A percentile compares a stretch with the other conserved stretches of the same genome.
phyloP scores from a whole-genome alignment of 2,797 vertebrate species.

The Hemitrygon akajei region DNA sequence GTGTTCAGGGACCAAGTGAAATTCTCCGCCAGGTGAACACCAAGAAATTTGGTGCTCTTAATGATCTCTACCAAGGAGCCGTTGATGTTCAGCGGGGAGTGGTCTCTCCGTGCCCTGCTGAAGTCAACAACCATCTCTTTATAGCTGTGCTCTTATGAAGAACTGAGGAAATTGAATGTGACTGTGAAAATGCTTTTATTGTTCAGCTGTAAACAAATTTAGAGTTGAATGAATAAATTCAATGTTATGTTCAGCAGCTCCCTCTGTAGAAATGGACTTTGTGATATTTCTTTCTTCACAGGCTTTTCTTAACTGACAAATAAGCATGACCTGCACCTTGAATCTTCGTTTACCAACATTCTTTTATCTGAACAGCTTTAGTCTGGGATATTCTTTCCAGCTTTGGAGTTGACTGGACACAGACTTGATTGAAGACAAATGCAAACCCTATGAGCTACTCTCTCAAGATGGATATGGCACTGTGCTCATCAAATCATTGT shows the following conservation, averaged over 20 bases:
- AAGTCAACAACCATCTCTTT: too few species aligned
- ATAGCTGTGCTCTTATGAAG: too few species aligned
- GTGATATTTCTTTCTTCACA: neutral
- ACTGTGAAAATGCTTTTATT: too few species aligned
- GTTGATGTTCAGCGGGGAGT: too few species aligned
- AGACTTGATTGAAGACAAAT: neutral
- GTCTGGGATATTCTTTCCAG: neutral
- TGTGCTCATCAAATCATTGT: neutral
- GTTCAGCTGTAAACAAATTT: too few species aligned
- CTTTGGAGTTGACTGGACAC: neutral
- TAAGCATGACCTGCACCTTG: neutral
- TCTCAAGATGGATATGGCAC: neutral
- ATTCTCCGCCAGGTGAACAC: too few species aligned
- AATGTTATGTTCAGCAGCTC: neutral
- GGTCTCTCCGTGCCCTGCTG: too few species aligned
- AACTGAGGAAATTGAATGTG: too few species aligned
- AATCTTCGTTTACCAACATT: neutral
- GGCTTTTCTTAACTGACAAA: neutral
- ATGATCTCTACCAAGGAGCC: too few species aligned
- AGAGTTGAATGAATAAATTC: too few species aligned
- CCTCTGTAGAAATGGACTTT: neutral
- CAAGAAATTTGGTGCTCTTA: too few species aligned
- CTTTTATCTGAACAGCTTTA: neutral
- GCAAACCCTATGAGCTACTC: neutral
- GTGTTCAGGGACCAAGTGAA: too few species aligned